Conservation (phyloP, 2,113 vertebrate genomes). For the Azemiops feae region DNA sequence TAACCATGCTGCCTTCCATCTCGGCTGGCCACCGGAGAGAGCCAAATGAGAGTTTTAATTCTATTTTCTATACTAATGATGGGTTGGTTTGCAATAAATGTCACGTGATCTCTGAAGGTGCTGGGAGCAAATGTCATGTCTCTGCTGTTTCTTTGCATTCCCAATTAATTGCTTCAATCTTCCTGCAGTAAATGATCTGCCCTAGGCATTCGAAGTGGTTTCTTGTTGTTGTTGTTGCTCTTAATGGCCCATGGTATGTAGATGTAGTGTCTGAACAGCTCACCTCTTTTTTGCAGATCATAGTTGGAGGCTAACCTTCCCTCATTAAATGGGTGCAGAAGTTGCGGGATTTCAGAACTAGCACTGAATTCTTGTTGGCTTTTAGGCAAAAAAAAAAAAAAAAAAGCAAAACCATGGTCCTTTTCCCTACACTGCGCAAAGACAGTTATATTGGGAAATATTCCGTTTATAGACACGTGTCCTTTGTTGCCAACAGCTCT, state of each 20-base stretch:
- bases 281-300: neutral
- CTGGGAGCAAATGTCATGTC: neutral
- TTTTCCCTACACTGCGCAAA: neutral
- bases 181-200: neutral
- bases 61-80: conserved; percentile 23
- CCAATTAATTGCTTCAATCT: neutral
- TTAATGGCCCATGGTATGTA: neutral
- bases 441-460: neutral
- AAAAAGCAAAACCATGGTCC: neutral
- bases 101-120: conserved; percentile 10
- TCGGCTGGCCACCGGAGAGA: neutral
- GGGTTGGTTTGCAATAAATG: conserved; percentile 32
- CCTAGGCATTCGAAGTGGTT: neutral
- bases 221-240: neutral
- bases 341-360: neutral
- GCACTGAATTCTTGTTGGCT: neutral
- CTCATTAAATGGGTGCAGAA: neutral
- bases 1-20: conserved; percentile 16
- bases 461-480: neutral
- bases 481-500: too few species aligned
- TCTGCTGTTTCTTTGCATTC: neutral
- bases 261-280: neutral
- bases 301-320: neutral
- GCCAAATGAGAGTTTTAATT: conserved; percentile 8
- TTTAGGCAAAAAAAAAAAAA: neutral